phyloP scores from a whole-genome alignment of 35 echinoderm and acorn worm genomes.

The Lytechinus variegatus region DNA sequence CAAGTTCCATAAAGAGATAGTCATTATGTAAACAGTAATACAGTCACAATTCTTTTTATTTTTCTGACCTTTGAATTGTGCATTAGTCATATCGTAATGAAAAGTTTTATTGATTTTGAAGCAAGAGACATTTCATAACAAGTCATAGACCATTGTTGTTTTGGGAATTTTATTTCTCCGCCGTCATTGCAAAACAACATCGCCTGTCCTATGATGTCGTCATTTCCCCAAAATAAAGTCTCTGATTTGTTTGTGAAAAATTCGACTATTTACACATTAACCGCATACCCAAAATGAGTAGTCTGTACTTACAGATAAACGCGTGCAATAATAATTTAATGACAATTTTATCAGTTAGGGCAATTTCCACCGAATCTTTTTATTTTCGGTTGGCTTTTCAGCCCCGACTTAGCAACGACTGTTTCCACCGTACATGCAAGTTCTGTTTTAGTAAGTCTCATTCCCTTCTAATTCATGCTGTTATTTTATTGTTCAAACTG shows the following conservation, averaged over 20 bases:
- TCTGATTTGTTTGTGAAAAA: slow-evolving; percentile 7
- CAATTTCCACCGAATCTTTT: too few relatives aligned
- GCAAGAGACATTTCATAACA: not conserved
- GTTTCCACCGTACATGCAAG: too few relatives aligned
- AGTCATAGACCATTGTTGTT: not conserved
- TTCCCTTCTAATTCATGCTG: too few relatives aligned
- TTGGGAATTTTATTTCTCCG: not conserved
- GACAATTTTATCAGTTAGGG: too few relatives aligned
- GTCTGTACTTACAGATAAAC: not conserved
- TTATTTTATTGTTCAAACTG: too few relatives aligned
- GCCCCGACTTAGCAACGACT: too few relatives aligned
- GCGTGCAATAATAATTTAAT: too few relatives aligned
- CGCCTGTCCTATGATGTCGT: not conserved
- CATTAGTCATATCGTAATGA: not conserved
- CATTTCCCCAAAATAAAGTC: not conserved
- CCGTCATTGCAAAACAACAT: not conserved
- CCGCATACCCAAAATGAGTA: not conserved
- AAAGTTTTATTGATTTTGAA: not conserved
- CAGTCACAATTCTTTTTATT: not conserved
- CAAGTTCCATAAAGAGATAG: not conserved
- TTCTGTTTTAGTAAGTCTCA: too few relatives aligned
- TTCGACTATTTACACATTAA: slow-evolving; percentile 1
- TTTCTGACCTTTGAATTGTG: not conserved
- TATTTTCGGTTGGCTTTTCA: too few relatives aligned
- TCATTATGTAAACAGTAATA: not conserved